Conservation (phyloP, 2,797 vertebrate genomes). For the Tragelaphus eurycerus region DNA sequence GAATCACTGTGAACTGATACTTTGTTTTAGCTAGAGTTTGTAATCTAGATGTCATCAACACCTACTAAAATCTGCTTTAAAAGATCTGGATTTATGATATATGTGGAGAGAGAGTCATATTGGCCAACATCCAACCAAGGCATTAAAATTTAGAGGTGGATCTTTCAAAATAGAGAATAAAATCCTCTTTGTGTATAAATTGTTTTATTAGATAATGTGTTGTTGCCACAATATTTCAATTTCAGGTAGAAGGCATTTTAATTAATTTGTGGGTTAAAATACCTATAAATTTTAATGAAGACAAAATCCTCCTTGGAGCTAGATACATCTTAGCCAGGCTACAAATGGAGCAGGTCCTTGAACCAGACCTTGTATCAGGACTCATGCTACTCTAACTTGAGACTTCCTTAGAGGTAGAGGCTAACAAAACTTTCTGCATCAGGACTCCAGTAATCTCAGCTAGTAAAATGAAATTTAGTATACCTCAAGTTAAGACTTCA, state of each 20-base stretch:
- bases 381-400: neutral
- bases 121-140: conserved; percentile 62
- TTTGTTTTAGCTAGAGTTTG: neutral
- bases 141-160: conserved; percentile 65
- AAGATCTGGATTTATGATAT: conserved; percentile 51
- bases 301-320: neutral
- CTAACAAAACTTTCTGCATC: neutral
- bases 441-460: neutral
- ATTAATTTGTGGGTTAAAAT: conserved; percentile 63
- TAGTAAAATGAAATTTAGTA: neutral
- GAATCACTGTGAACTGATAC: neutral
- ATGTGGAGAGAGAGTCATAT: conserved; percentile 28
- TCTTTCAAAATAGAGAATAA: conserved; percentile 70
- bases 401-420: neutral
- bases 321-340: neutral
- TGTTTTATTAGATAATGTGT: conserved; percentile 69
- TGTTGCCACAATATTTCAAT: conserved; percentile 66
- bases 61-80: conserved; percentile 13
- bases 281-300: conserved; percentile 52
- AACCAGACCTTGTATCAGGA: neutral
- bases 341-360: conserved; percentile 29
- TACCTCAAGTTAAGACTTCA: neutral
- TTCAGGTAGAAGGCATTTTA: conserved; percentile 65
- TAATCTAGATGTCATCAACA: conserved; percentile 32
- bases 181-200: conserved; percentile 56